Conservation (phyloP, 2,113 vertebrate genomes). For the Aramus guarauna region DNA sequence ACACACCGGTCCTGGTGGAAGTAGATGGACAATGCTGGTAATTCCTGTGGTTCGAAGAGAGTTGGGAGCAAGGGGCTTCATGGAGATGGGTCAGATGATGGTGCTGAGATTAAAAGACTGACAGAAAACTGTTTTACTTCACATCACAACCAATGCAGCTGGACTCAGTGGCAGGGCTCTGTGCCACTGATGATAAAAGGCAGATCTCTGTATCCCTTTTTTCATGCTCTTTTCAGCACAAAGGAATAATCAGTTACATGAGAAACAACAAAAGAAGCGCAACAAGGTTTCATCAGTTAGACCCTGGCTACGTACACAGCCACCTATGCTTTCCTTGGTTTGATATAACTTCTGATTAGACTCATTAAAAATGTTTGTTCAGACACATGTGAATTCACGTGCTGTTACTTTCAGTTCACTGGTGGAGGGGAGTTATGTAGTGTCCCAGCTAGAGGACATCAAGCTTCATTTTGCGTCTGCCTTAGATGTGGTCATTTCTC, state of each 20-base stretch:
- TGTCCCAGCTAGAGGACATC: not conserved
- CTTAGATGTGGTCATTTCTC: not conserved
- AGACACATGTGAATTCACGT: not conserved
- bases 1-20: not conserved
- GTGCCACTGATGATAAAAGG: not conserved
- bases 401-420: not conserved
- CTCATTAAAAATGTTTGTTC: not conserved
- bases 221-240: not conserved
- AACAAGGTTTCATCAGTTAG: not conserved
- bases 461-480: not conserved
- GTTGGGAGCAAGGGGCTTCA: not conserved
- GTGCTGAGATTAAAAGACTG: not conserved
- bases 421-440: not conserved
- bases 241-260: not conserved
- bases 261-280: not conserved
- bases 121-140: not conserved
- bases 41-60: not conserved
- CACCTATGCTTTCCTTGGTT: not conserved
- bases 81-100: not conserved
- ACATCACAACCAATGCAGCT: not conserved
- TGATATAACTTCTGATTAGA: not conserved
- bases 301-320: not conserved
- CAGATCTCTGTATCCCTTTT: not conserved
- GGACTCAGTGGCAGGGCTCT: not conserved
- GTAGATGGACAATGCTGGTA: not conserved